Conservation (phyloP, 2,888 invertebrate genomes). For the Dasysyrphus albostriatus region DNA sequence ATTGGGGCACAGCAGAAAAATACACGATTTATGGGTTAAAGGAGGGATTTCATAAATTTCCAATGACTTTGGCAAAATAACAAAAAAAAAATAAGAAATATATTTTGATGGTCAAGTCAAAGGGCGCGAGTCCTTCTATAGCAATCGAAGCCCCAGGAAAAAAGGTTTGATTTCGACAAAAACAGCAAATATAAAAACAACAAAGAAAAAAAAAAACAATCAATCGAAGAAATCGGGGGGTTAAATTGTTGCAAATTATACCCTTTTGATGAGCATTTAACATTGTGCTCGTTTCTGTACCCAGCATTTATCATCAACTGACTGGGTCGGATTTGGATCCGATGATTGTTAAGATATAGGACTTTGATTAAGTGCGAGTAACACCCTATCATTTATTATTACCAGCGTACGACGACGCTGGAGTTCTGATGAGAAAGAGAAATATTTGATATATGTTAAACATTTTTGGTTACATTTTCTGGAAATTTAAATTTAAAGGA, state of each 20-base stretch:
- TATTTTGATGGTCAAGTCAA: conserved; percentile 45
- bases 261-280: conserved; percentile 46
- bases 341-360: conserved; percentile 35
- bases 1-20: conserved; percentile 24
- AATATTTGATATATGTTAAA: neutral
- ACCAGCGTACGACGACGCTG: neutral
- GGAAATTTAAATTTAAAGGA: neutral
- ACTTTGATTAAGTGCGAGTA: conserved; percentile 45
- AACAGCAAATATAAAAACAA: conserved; percentile 13
- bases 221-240: conserved; percentile 42
- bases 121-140: conserved; percentile 36
- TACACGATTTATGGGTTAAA: conserved; percentile 63
- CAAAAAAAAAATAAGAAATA: conserved; percentile 17
- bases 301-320: conserved; percentile 42
- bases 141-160: neutral
- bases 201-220: conserved; percentile 34
- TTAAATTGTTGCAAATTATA: conserved; percentile 46
- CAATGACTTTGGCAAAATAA: conserved; percentile 54
- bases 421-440: neutral
- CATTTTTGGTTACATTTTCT: conserved; percentile 8
- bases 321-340: conserved; percentile 9
- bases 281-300: conserved; percentile 34
- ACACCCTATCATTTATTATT: conserved; percentile 46
- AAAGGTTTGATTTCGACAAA: conserved; percentile 34
- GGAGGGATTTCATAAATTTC: conserved; percentile 74